Evolutionary conservation across 2,797 vertebrate species (phyloP).

Genomic region (Lagocephalus sceleratus): DNA sequence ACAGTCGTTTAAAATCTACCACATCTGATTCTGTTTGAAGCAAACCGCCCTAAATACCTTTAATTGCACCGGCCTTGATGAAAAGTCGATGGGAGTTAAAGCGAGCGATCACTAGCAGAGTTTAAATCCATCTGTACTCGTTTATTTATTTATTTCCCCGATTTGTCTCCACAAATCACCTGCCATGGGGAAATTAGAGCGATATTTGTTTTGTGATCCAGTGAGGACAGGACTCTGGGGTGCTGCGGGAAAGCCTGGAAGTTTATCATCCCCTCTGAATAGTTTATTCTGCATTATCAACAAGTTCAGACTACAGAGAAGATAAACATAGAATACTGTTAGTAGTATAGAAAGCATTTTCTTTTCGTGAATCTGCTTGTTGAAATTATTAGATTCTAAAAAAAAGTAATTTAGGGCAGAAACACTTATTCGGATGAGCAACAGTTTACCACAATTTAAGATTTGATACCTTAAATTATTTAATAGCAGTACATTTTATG

Average conservation of each 20-base stretch:
- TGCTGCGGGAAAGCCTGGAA: slow-evolving; percentile 49
- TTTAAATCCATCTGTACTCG: slow-evolving; percentile 71
- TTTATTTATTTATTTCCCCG: slow-evolving; percentile 77
- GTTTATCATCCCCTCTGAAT: slow-evolving; percentile 20
- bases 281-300: neutral
- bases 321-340: no score
- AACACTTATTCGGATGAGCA: no score
- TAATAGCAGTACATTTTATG: slow-evolving; percentile 9
- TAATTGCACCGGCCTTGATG: slow-evolving; percentile 88
- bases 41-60: slow-evolving; percentile 87
- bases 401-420: no score
- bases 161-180: slow-evolving; percentile 79
- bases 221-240: slow-evolving; percentile 69
- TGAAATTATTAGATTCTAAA: no score
- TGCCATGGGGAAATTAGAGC: slow-evolving; percentile 73
- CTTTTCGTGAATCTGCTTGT: no score
- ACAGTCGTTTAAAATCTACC: slow-evolving; percentile 65
- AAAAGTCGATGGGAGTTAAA: slow-evolving; percentile 89
- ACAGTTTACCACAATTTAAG: neutral
- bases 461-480: slow-evolving; percentile 23
- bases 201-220: slow-evolving; percentile 75
- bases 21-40: slow-evolving; percentile 82
- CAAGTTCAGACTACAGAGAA: neutral
- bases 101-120: slow-evolving; percentile 65
- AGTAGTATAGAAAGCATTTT: no score